Percentiles rank a stretch among this genome's conserved stretches.
These are phyloP conservation scores for Periparus ater DNA, from an alignment of 2,797 vertebrate species.

Conservation along the genomic window DNA sequence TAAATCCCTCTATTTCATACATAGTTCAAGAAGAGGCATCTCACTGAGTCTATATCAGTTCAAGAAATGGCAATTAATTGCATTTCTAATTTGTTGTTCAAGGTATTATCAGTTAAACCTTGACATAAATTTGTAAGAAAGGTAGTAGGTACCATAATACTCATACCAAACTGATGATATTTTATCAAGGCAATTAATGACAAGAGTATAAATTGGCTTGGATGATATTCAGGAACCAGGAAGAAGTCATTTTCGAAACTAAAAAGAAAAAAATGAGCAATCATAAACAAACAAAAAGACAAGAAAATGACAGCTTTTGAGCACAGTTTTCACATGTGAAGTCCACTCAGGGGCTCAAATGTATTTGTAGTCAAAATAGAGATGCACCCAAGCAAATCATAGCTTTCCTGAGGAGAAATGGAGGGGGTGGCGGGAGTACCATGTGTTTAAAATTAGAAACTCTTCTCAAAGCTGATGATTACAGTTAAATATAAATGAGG, in stretches of 20 bases:
- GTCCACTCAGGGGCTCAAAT: not conserved
- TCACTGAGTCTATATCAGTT: not conserved
- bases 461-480: slow-evolving; percentile 59
- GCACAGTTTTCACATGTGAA: not conserved
- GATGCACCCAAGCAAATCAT: slow-evolving; percentile 53
- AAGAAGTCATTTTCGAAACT: not conserved
- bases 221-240: not conserved
- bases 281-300: not conserved
- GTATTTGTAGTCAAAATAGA: slow-evolving; percentile 1
- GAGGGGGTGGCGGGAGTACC: not conserved
- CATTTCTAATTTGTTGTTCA: not conserved
- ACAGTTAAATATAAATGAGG: slow-evolving; percentile 73
- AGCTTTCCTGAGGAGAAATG: slow-evolving; percentile 53
- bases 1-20: not conserved
- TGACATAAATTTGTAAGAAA: not conserved
- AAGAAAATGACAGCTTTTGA: not conserved
- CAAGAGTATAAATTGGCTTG: not conserved
- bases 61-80: not conserved
- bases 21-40: not conserved
- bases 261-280: not conserved
- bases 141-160: not conserved
- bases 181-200: not conserved
- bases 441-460: slow-evolving; percentile 70
- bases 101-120: not conserved
- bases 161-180: not conserved